Evolutionary conservation across 2,888 invertebrate genomes (phyloP).

Genomic region (Cartodere bifasciata): DNA sequence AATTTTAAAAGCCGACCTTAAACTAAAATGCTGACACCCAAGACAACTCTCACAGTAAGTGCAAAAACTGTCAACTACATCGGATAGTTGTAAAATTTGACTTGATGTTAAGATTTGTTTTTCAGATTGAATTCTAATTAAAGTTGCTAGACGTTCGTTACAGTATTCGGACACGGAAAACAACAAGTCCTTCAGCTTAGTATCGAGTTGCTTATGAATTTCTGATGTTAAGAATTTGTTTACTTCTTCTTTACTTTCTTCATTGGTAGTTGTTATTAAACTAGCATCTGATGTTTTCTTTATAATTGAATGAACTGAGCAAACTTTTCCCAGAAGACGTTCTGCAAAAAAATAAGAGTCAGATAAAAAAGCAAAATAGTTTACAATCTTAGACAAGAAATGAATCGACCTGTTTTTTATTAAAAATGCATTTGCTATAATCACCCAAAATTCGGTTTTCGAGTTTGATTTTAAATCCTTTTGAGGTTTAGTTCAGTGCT

Average conservation of each 20-base stretch:
- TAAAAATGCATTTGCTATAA: no score
- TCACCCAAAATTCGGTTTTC: no score
- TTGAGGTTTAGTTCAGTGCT: no score
- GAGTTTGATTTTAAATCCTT: no score
- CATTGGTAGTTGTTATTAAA: slow-evolving; percentile 32
- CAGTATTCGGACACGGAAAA: slow-evolving; percentile 81
- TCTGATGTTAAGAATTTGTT: slow-evolving; percentile 58
- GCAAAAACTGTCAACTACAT: slow-evolving; percentile 68
- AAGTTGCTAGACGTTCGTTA: slow-evolving; percentile 82
- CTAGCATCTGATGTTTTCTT: slow-evolving; percentile 58
- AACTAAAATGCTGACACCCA: slow-evolving; percentile 61
- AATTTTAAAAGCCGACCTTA: slow-evolving; percentile 71
- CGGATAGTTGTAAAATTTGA: slow-evolving; percentile 65
- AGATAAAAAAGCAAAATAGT: slow-evolving; percentile 7
- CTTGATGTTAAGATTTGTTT: slow-evolving; percentile 60
- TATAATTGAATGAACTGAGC: slow-evolving; percentile 64
- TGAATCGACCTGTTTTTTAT: no score
- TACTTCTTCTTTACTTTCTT: slow-evolving; percentile 28
- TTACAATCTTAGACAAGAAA: no score
- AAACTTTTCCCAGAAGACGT: slow-evolving; percentile 59
- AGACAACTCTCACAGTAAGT: slow-evolving; percentile 56
- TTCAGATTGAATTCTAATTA: slow-evolving; percentile 66
- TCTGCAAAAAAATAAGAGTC: slow-evolving; percentile 17
- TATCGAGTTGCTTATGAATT: slow-evolving; percentile 56
- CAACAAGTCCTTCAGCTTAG: slow-evolving; percentile 64